phyloP scores from a whole-genome alignment of 2,888 invertebrate genomes.

The Xestobium rufovillosum region DNA sequence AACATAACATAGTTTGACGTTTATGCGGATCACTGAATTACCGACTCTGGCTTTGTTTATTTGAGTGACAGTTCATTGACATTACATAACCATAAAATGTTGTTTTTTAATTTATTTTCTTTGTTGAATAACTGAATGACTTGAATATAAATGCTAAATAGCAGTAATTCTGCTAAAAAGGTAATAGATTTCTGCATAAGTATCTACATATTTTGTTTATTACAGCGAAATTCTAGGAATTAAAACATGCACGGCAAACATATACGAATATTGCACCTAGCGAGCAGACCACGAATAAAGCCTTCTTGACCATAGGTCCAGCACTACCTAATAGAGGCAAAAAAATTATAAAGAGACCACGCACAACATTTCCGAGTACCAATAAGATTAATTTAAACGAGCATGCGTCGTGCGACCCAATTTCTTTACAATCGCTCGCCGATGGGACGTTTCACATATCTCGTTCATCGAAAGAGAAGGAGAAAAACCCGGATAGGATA shows the following conservation, averaged over 20 bases:
- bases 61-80: too few species aligned
- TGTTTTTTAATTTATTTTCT: too few species aligned
- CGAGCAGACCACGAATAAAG: slow-evolving; percentile 28
- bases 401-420: slow-evolving; percentile 26
- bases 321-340: slow-evolving; percentile 33
- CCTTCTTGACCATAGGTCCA: slow-evolving; percentile 38
- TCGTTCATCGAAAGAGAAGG: slow-evolving; percentile 67
- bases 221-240: too few species aligned
- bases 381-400: slow-evolving; percentile 27
- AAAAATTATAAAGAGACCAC: slow-evolving; percentile 42
- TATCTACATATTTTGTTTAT: too few species aligned
- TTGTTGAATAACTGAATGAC: too few species aligned
- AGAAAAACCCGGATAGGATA: slow-evolving; percentile 79
- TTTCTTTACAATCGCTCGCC: slow-evolving; percentile 52
- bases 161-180: slow-evolving; percentile 38
- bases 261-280: slow-evolving; percentile 18
- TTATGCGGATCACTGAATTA: too few species aligned
- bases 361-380: slow-evolving; percentile 41
- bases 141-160: slow-evolving; percentile 42
- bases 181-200: too few species aligned
- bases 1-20: too few species aligned
- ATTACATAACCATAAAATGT: too few species aligned
- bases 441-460: slow-evolving; percentile 62
- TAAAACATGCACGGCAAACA: too few species aligned
- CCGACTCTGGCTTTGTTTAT: too few species aligned